A percentile compares a stretch with the other conserved stretches of the same genome.
Evolutionary conservation across 2,888 invertebrate species (phyloP).

Genomic region (Pristionchus japonicus): DNA sequence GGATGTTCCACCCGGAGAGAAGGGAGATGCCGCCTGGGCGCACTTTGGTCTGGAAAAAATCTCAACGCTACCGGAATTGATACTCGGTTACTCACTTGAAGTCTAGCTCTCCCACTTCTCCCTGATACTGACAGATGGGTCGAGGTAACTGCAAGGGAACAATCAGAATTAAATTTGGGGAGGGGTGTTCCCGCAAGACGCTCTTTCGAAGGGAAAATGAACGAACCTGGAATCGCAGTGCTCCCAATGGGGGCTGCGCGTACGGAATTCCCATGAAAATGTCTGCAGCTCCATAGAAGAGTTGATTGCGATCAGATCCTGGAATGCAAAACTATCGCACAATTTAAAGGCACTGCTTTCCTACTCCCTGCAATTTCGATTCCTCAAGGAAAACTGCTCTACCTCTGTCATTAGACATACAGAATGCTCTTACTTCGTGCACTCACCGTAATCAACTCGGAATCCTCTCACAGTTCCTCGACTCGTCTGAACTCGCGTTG

Average conservation of each 20-base stretch:
- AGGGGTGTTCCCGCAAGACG: too few relatives aligned
- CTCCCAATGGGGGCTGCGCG: background rate
- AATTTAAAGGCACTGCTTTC: too few relatives aligned
- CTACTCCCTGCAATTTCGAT: too few relatives aligned
- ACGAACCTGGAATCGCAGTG: background rate
- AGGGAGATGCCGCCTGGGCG: background rate
- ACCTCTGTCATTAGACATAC: too few relatives aligned
- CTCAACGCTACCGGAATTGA: background rate
- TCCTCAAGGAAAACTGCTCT: too few relatives aligned
- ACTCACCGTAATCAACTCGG: background rate
- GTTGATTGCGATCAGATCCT: background rate
- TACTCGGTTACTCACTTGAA: background rate
- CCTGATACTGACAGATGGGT: background rate
- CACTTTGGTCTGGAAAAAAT: background rate
- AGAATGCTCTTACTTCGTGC: background rate
- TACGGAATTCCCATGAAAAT: slow-evolving; percentile 13
- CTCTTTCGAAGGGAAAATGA: too few relatives aligned
- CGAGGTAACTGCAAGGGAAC: background rate
- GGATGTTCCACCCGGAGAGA: background rate
- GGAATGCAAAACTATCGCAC: too few relatives aligned
- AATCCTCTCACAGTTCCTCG: background rate
- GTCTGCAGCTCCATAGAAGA: background rate
- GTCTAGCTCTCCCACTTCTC: background rate
- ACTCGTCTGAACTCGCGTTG: background rate
- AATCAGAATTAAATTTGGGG: too few relatives aligned